These are phyloP conservation scores for Malurus splendens DNA, from an alignment of 2,797 vertebrate species.

Conservation along the genomic window DNA sequence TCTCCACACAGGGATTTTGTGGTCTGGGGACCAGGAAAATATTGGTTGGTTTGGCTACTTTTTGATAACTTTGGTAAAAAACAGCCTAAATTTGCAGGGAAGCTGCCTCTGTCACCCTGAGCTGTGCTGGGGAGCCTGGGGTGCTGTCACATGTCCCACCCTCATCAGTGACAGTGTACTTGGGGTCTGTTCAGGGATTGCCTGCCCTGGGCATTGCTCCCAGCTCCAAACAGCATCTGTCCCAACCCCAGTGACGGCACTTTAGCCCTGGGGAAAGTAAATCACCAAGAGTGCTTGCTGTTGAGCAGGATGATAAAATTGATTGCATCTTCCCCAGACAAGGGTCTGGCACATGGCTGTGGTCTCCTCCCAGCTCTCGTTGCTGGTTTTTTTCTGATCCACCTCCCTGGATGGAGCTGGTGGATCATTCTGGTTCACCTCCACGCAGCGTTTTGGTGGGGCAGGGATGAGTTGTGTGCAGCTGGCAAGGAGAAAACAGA, in stretches of 20 bases:
- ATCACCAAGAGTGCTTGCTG: neutral
- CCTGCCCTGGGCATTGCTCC: neutral
- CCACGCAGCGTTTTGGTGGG: neutral
- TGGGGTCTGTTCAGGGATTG: neutral
- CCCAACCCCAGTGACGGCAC: neutral
- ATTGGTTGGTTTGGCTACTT: neutral
- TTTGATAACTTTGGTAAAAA: neutral
- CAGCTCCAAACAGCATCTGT: neutral
- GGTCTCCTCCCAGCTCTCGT: neutral
- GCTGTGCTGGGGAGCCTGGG: neutral
- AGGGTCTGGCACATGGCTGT: neutral
- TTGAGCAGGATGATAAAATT: neutral
- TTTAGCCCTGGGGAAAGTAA: neutral
- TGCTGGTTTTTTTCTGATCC: neutral
- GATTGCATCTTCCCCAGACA: neutral
- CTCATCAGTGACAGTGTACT: neutral
- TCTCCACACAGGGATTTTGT: neutral
- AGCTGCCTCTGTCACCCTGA: neutral
- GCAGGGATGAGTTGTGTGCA: neutral
- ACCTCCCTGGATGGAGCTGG: neutral
- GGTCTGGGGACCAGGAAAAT: neutral
- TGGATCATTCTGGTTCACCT: neutral
- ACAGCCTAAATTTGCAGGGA: neutral
- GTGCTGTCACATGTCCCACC: neutral
- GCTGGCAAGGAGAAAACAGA: neutral